These are phyloP conservation scores for Calcarius lapponicus DNA, from an alignment of 2,797 vertebrate genomes.

Conservation along the genomic window DNA sequence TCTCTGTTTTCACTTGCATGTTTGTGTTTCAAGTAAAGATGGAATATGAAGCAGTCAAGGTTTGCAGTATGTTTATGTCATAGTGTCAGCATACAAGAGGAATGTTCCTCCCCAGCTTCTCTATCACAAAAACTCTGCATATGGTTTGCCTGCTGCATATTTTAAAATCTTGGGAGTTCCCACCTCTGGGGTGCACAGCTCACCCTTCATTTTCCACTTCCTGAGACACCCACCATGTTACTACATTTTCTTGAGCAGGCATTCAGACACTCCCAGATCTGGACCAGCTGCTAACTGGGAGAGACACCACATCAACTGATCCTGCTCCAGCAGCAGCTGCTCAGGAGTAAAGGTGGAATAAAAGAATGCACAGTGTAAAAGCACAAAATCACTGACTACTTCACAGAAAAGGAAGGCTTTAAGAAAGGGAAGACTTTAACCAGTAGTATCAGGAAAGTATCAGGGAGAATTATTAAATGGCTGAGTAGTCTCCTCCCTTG, in stretches of 20 bases:
- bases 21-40: background rate
- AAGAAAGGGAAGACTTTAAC: background rate
- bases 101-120: background rate
- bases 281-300: background rate
- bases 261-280: background rate
- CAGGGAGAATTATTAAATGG: background rate
- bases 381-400: accelerated
- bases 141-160: background rate
- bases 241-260: background rate
- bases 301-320: background rate
- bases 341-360: background rate
- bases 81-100: background rate
- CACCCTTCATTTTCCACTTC: background rate
- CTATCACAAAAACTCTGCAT: background rate
- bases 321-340: background rate
- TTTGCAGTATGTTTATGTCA: background rate
- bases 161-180: background rate
- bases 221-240: background rate
- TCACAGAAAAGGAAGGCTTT: background rate
- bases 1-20: background rate
- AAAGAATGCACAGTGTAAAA: background rate
- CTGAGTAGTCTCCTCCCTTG: background rate
- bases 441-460: background rate
- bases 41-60: background rate
- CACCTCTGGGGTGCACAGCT: background rate